Evolutionary conservation across 92 coral and sea anemone species (phyloP).

Genomic region (Meandrina meandrites): DNA sequence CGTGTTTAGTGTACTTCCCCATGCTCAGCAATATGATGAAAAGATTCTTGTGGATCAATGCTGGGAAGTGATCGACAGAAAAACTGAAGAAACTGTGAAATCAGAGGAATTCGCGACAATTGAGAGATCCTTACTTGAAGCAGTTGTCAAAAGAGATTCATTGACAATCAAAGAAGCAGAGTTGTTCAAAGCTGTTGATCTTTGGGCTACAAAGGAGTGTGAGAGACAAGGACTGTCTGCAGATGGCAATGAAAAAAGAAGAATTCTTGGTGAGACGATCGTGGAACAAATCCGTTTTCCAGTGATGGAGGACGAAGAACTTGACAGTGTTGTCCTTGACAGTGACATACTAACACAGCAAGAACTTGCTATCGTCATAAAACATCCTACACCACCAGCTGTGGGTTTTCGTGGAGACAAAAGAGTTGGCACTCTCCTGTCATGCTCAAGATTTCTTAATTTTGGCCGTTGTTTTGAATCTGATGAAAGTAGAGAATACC

Average conservation of each 20-base stretch:
- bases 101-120: constrained; percentile 42
- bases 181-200: constrained; percentile 51
- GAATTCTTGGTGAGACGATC: constrained; percentile 46
- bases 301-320: constrained; percentile 18
- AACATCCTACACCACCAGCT: background rate
- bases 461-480: too few species aligned
- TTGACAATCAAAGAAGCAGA: constrained; percentile 31
- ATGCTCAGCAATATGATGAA: constrained; percentile 42
- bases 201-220: constrained; percentile 51
- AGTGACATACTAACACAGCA: background rate
- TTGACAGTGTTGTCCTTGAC: background rate
- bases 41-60: constrained; percentile 32
- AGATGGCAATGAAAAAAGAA: constrained; percentile 32
- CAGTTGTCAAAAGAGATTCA: background rate
- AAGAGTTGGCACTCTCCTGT: background rate
- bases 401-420: background rate
- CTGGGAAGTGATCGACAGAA: constrained; percentile 29
- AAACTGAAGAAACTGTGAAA: constrained; percentile 33
- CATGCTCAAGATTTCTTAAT: background rate
- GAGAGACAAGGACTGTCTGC: constrained; percentile 15
- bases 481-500: too few species aligned
- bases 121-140: constrained; percentile 23
- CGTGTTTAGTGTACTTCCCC: constrained; percentile 39
- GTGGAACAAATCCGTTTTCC: constrained; percentile 49
- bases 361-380: background rate